Percentiles rank a stretch among this genome's conserved stretches.
phyloP scores from a whole-genome alignment of 2,888 invertebrate species.

The Drosophila atripex region DNA sequence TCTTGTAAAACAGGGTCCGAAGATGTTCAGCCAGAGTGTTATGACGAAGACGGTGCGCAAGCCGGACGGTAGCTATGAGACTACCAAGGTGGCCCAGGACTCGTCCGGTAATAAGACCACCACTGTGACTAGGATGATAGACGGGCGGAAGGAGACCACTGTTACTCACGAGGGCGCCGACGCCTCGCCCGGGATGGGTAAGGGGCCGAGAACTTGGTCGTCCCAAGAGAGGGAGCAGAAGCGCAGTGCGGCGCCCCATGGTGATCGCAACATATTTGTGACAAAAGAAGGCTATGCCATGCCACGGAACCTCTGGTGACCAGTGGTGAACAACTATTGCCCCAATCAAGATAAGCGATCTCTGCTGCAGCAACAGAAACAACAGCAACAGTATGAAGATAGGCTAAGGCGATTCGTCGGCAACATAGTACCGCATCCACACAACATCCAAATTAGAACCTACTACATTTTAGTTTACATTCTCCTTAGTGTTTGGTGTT shows the following conservation, averaged over 20 bases:
- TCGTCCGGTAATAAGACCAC: conserved; percentile 86
- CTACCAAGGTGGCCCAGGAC: conserved; percentile 85
- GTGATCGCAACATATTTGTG: conserved; percentile 82
- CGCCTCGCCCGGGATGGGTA: conserved; percentile 10
- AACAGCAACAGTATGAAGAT: conserved; percentile 67
- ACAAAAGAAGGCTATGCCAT: conserved; percentile 84
- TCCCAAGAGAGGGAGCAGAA: conserved; percentile 1
- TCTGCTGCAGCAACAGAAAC: conserved; percentile 58
- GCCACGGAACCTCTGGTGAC: conserved; percentile 84
- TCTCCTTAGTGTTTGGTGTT: conserved; percentile 83
- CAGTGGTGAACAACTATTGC: conserved; percentile 80
- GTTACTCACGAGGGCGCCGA: conserved; percentile 66
- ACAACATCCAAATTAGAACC: conserved; percentile 81
- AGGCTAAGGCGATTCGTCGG: conserved; percentile 68
- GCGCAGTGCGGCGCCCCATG: conserved; percentile 41
- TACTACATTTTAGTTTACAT: conserved; percentile 82
- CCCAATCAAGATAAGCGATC: conserved; percentile 71
- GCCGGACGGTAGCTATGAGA: conserved; percentile 86
- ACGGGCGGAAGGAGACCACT: conserved; percentile 82
- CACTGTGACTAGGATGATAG: conserved; percentile 84
- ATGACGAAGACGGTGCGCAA: conserved; percentile 85
- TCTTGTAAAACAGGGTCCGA: conserved; percentile 69
- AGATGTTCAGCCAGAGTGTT: conserved; percentile 85
- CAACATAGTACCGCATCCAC: conserved; percentile 68
- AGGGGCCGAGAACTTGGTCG: conserved; percentile 5